phyloP scores from a whole-genome alignment of 2,797 vertebrate species.

The Synanceia verrucosa region DNA sequence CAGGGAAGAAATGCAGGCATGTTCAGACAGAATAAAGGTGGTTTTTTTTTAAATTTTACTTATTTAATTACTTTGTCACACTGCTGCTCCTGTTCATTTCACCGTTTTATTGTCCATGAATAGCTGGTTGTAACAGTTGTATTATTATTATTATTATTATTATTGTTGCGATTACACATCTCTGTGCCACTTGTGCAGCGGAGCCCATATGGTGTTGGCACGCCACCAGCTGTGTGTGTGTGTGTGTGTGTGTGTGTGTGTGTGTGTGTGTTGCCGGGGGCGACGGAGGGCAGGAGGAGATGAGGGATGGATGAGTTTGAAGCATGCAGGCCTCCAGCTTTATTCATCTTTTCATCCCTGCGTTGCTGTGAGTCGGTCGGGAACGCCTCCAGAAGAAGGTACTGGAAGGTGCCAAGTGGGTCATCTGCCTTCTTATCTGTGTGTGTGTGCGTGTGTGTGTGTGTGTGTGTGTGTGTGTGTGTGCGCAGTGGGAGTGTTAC shows the following conservation, averaged over 20 bases:
- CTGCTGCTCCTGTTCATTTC: neutral
- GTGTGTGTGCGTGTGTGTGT: constrained; percentile 3
- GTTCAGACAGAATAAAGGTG: too few relatives aligned
- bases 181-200: constrained; percentile 26
- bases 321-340: constrained; percentile 59
- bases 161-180: constrained; percentile 36
- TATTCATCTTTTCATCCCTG: constrained; percentile 69
- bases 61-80: neutral
- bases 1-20: too few relatives aligned
- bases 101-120: neutral
- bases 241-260: constrained; percentile 19
- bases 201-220: constrained; percentile 65
- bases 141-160: neutral
- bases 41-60: too few relatives aligned
- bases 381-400: constrained; percentile 52
- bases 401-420: constrained; percentile 63
- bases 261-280: constrained; percentile 44
- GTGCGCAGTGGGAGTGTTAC: constrained; percentile 10
- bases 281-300: constrained; percentile 55
- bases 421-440: constrained; percentile 58
- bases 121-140: neutral
- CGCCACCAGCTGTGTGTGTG: constrained; percentile 46
- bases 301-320: constrained; percentile 51
- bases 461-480: constrained; percentile 1
- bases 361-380: constrained; percentile 24